These are phyloP conservation scores for Eubasilissa regina DNA, from an alignment of 1,140 invertebrate species.

Conservation along the genomic window DNA sequence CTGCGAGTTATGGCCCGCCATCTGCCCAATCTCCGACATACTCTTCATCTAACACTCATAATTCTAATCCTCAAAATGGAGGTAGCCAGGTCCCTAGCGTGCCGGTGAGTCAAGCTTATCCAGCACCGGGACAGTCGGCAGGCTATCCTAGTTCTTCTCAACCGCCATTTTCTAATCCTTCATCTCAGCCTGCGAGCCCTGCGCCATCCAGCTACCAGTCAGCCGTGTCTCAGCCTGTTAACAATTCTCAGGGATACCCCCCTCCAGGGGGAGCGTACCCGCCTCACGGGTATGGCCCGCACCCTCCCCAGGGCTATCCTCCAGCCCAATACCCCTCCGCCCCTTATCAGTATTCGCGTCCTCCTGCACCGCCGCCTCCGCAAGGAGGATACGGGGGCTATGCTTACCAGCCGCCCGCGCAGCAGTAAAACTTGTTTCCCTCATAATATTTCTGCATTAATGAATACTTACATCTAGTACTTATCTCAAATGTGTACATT, in stretches of 20 bases:
- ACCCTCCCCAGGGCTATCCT: slow-evolving; percentile 69
- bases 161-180: slow-evolving; percentile 70
- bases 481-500: slow-evolving; percentile 24
- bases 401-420: slow-evolving; percentile 70
- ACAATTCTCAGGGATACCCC: slow-evolving; percentile 64
- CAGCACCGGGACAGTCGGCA: slow-evolving; percentile 67
- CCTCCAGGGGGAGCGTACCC: slow-evolving; percentile 68
- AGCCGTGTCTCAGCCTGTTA: slow-evolving; percentile 66
- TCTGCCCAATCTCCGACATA: slow-evolving; percentile 69
- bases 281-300: slow-evolving; percentile 65
- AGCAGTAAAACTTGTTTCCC: slow-evolving; percentile 60
- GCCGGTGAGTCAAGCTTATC: slow-evolving; percentile 66
- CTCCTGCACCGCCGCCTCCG: slow-evolving; percentile 69
- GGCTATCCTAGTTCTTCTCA: slow-evolving; percentile 69
- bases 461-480: slow-evolving; percentile 30
- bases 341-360: slow-evolving; percentile 69
- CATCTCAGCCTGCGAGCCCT: slow-evolving; percentile 69
- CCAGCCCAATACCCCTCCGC: slow-evolving; percentile 70
- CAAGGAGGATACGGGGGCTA: slow-evolving; percentile 69
- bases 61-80: slow-evolving; percentile 69
- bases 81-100: slow-evolving; percentile 65
- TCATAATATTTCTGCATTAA: slow-evolving; percentile 1
- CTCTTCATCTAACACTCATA: slow-evolving; percentile 61
- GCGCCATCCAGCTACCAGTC: slow-evolving; percentile 64
- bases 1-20: slow-evolving; percentile 69